Evolutionary conservation across 2,888 invertebrate species (phyloP).

Genomic region (Argyresthia albistria): DNA sequence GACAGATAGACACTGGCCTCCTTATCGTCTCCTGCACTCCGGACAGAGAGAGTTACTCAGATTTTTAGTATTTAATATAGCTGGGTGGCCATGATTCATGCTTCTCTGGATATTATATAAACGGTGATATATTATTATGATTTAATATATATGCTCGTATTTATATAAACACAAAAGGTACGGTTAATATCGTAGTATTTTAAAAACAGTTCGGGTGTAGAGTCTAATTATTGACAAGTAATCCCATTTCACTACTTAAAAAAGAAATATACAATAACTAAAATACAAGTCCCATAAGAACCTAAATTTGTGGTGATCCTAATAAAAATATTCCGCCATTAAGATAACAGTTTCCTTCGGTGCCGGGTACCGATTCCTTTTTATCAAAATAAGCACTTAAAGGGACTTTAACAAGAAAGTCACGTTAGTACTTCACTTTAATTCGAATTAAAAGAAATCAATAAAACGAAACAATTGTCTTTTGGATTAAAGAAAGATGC

Average conservation of each 20-base stretch:
- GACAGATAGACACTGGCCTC: slow-evolving; percentile 38
- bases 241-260: too few relatives aligned
- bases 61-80: slow-evolving; percentile 35
- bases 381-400: slow-evolving; percentile 48
- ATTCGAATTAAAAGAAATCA: background rate
- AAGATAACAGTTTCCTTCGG: slow-evolving; percentile 66
- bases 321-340: slow-evolving; percentile 53
- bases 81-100: background rate
- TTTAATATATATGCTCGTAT: too few relatives aligned
- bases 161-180: too few relatives aligned
- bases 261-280: background rate
- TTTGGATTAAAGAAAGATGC: background rate
- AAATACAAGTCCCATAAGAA: background rate
- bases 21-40: slow-evolving; percentile 57
- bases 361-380: slow-evolving; percentile 38
- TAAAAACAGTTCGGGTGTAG: too few relatives aligned
- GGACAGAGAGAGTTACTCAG: slow-evolving; percentile 54
- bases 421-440: background rate
- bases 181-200: too few relatives aligned
- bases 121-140: too few relatives aligned
- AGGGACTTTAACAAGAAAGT: slow-evolving; percentile 11
- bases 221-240: too few relatives aligned
- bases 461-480: background rate
- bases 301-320: background rate
- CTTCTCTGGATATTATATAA: background rate